Percentiles rank a stretch among this genome's conserved stretches.
These are phyloP conservation scores for Oncorhynchus mykiss DNA, from an alignment of 2,113 vertebrate species.

Conservation along the genomic window DNA sequence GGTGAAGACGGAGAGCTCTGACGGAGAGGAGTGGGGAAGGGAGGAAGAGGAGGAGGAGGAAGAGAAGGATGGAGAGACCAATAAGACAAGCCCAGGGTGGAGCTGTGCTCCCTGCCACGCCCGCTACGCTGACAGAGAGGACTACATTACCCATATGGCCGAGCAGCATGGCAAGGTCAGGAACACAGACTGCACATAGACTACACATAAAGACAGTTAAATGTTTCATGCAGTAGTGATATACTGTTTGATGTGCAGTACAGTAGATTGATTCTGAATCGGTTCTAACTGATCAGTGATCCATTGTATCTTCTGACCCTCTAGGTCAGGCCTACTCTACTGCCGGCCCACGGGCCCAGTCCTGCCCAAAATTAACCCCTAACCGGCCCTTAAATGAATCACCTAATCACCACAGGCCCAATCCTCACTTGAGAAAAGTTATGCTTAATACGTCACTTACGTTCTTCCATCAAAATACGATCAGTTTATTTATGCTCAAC, in stretches of 20 bases:
- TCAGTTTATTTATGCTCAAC: not conserved
- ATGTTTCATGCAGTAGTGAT: not conserved
- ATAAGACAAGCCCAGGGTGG: constrained; percentile 78
- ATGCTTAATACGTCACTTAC: not conserved
- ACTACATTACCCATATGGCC: constrained; percentile 90
- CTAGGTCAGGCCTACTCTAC: constrained; percentile 5
- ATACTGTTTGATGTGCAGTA: not conserved
- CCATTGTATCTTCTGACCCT: not conserved
- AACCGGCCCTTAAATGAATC: not conserved
- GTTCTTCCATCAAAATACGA: not conserved
- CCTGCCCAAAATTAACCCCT: not conserved
- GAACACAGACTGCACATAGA: not conserved
- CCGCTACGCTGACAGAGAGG: constrained; percentile 83
- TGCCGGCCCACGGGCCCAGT: not conserved
- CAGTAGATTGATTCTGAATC: not conserved
- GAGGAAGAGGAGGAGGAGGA: constrained; percentile 40
- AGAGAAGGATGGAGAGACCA: constrained; percentile 29
- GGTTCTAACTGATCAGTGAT: not conserved
- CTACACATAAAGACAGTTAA: too few relatives aligned
- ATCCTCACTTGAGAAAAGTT: not conserved
- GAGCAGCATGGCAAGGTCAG: constrained; percentile 88
- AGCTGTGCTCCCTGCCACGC: constrained; percentile 86
- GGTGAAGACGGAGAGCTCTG: constrained; percentile 65
- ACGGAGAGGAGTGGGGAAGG: constrained; percentile 61
- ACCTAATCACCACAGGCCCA: not conserved